Evolutionary conservation across 1,140 invertebrate genomes (phyloP).

Genomic region (Cherax destructor): DNA sequence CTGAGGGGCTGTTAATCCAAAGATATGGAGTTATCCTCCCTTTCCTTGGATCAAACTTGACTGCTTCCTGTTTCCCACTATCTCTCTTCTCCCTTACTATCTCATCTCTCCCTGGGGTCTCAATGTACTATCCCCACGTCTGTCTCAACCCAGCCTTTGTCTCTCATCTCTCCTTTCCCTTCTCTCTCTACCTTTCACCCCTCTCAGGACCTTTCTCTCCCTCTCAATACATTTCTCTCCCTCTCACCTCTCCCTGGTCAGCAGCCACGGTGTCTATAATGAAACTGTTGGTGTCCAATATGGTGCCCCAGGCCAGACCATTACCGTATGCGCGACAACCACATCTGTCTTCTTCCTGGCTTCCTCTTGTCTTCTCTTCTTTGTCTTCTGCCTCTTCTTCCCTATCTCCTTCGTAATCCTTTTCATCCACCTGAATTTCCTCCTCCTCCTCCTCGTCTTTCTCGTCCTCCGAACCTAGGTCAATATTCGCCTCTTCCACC

Average conservation of each 20-base stretch:
- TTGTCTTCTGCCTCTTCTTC: background rate
- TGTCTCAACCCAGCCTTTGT: too few relatives aligned
- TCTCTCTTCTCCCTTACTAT: background rate
- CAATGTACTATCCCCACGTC: too few relatives aligned
- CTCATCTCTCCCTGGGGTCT: background rate
- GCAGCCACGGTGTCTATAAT: constrained; percentile 43
- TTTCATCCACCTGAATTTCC: background rate
- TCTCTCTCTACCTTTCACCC: background rate
- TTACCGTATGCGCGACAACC: constrained; percentile 42
- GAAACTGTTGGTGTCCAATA: constrained; percentile 2
- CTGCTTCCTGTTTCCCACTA: too few relatives aligned
- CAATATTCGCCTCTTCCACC: background rate
- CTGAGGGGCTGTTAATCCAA: too few relatives aligned
- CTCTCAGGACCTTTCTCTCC: too few relatives aligned
- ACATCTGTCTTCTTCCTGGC: background rate
- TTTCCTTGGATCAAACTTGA: too few relatives aligned
- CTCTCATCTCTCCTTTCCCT: too few relatives aligned
- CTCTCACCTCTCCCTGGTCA: constrained; percentile 39
- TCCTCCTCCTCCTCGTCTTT: constrained; percentile 9
- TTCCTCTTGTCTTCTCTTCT: background rate
- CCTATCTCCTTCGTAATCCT: background rate
- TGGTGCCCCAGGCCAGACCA: constrained; percentile 19
- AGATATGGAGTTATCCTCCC: too few relatives aligned
- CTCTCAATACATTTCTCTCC: background rate
- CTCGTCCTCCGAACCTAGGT: background rate